Base-by-base conservation (phyloP, 2,888 invertebrate genomes). In the Subacronicta megacephala region DNA sequence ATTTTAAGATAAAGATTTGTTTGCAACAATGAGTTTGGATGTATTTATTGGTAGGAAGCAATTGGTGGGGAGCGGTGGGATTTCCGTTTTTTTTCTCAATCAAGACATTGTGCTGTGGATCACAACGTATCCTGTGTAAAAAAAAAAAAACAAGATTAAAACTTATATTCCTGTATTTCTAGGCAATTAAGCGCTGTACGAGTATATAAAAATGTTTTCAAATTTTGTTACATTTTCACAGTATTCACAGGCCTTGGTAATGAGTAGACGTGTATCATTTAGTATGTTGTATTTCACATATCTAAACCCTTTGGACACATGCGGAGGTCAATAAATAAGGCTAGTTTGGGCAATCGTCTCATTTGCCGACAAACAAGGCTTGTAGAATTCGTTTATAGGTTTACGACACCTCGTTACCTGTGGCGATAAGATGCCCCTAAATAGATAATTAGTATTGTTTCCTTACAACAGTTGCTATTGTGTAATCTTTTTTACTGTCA, bases 391-490 rank as follows among this genome's bases (percentile, higher is more conserved):
- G 78, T 93, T 93, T 92, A 93, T 93, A 72, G 80, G 79, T 93
- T 92, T 92, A 94, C 82, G 78, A 82, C 66, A 77, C 78, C 93
- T 93, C 89, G 92, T 94, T 93, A 93, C 88, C 80, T 74, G 74
- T 68, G 75, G 78, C 77, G 89, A 91, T 92, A 90, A 91, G 88
- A 83, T 80, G 77, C 75, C 78, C 84, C 81, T 90, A 92, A 93
- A 87, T 91, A 89, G 88, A 88, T 90, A 89, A 94, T 93, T 93
- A 92, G 88, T 88, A 90, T 92, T 93, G 92, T 93, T 87, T 80
- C 78, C 72, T 70, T 57, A 79, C 77, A 78, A 71, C 61, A 69
- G 57, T 56, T 54, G 35, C 62, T 65, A 78, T 81, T 75, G 72
- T 78, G 57, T 67, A 64, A 70, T 72, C 58, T 78, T 81, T 82